Conservation (phyloP, 2,888 invertebrate species). For the Xestia xanthographa region DNA sequence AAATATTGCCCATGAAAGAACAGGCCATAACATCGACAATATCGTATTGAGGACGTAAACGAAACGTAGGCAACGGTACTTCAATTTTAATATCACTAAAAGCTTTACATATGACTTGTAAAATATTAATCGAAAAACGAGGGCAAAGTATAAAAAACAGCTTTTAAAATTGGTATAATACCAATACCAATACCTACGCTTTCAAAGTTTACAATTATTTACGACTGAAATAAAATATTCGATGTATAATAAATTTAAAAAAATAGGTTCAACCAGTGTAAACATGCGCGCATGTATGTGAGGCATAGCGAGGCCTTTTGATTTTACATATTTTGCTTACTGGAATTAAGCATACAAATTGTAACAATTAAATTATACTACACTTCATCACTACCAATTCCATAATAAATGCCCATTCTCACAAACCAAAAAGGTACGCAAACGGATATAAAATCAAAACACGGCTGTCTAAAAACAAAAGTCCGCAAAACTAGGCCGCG, state of each 20-base stretch:
- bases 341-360: neutral
- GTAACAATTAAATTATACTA: neutral
- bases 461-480: conserved; percentile 32
- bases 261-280: too few relatives aligned
- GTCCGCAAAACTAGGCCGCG: conserved; percentile 23
- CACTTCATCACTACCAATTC: conserved; percentile 1
- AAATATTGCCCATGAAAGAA: neutral
- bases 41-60: neutral
- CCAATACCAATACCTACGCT: neutral
- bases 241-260: neutral
- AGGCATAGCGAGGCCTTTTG: too few relatives aligned
- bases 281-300: too few relatives aligned
- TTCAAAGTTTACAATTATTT: neutral
- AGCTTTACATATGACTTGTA: conserved; percentile 2
- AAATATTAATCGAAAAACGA: conserved; percentile 4
- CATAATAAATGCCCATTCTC: neutral
- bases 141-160: neutral
- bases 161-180: neutral
- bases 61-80: neutral
- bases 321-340: neutral
- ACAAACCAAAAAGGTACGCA: neutral
- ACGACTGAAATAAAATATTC: neutral
- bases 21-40: neutral
- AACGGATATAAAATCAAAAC: conserved; percentile 20
- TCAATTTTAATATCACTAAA: conserved; percentile 23